phyloP scores from a whole-genome alignment of 2,113 vertebrate species.

The Murina feae region DNA sequence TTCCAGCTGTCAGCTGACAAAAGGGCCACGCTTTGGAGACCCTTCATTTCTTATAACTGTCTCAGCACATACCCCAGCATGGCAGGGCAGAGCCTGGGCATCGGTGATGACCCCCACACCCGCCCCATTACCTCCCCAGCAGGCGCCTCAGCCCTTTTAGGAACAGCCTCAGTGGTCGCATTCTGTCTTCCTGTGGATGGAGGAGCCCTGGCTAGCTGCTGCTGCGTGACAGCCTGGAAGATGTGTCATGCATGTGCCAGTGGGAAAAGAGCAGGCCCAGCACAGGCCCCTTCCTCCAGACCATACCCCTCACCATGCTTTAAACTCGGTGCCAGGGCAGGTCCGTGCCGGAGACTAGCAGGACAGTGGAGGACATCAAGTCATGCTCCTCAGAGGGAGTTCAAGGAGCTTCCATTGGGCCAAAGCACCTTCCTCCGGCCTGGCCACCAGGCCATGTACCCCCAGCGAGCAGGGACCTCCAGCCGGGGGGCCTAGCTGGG shows the following conservation, averaged over 20 bases:
- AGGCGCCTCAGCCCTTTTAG: not conserved
- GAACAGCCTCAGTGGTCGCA: not conserved
- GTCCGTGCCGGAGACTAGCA: not conserved
- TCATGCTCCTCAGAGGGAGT: not conserved
- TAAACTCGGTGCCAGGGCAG: not conserved
- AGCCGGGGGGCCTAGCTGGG: not conserved
- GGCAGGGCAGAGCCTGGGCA: not conserved
- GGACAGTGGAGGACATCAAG: not conserved
- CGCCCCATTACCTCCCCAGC: not conserved
- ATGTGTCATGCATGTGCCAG: not conserved
- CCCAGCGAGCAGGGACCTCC: not conserved
- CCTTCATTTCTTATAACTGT: not conserved
- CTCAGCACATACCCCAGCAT: not conserved
- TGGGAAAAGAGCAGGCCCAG: not conserved
- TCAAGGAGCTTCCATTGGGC: not conserved
- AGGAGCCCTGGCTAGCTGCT: not conserved
- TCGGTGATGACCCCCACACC: not conserved
- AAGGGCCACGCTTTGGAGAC: not conserved
- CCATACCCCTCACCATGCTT: not conserved
- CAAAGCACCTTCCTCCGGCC: not conserved
- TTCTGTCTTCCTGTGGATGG: not conserved
- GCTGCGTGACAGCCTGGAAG: not conserved
- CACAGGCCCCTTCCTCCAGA: not conserved
- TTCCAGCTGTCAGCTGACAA: not conserved
- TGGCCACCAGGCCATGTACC: no score